Evolutionary conservation across 2,888 invertebrate species (phyloP), one percentile per base, ranked within the genome.

Genomic region (Scaptomyza reducta): DNA sequence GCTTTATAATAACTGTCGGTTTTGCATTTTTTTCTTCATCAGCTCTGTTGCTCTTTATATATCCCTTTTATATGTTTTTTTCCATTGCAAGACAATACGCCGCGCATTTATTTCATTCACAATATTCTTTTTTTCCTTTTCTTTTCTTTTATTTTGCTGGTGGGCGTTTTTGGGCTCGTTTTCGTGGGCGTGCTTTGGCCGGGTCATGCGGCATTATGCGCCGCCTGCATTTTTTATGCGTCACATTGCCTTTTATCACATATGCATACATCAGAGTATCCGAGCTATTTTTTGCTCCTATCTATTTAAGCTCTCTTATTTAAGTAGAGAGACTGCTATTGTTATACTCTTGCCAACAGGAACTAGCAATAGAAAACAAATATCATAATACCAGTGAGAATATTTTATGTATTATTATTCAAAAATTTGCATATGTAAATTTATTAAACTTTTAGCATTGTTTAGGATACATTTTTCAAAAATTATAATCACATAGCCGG

Each of bases 1-100:
- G 68, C 67, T 77, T 76, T 87, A 84, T 82, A 87, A 82, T 87
- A 82, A 87, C 81, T 82, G 81, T 81, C 81, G 85, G 87, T 71
- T 81, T 78, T 67, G 79, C 87, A 81, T 84, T 87, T 86, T 84
- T 84, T 81, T 84, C 72, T 60, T 76, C 87, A 87, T 84, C 81
- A 84, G 75, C 85, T 80, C 55, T 77, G 51, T 38, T 41, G 57
- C 40, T 55, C 35, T 58, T 73, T 47, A 63, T 47, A 63, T 74
- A 70, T 53, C 40, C 63, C 41, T 50, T 79, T 82, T 70, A 65
- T 74, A 74, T 82, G 59, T 64, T 46, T 45, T 25, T 35, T 49
- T 56, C 64, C 10, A 6, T 64, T 57, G 51, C 50, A 42, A 63
- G 74, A 74, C 74, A 74, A 74, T 76, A 74, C 74, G 77, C 66